phyloP scores from a whole-genome alignment of 2,888 invertebrate species.

The Heterodera filipjevi region DNA sequence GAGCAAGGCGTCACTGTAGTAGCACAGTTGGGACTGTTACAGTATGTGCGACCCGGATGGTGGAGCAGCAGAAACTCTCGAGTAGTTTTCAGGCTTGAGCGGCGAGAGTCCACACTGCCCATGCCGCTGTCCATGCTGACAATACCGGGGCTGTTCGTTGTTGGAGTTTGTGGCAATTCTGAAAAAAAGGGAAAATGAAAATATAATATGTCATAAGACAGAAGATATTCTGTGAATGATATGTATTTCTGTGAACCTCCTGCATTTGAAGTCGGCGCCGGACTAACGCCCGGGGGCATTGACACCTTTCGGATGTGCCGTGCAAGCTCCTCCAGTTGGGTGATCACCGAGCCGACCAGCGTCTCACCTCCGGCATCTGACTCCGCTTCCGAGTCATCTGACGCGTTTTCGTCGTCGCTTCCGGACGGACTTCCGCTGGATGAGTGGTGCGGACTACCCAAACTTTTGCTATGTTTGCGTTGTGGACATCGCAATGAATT shows the following conservation, averaged over 20 bases:
- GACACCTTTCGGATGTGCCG: constrained; percentile 45
- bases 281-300: constrained; percentile 34
- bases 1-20: background rate
- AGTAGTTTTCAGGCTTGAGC: constrained; percentile 44
- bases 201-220: too few species aligned
- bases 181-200: background rate
- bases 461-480: constrained; percentile 27
- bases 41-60: background rate
- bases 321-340: constrained; percentile 57
- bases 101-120: constrained; percentile 28
- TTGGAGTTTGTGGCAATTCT: background rate
- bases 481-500: constrained; percentile 5
- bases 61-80: constrained; percentile 40
- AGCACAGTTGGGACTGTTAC: background rate
- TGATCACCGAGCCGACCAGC: constrained; percentile 57
- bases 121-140: constrained; percentile 18
- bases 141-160: constrained; percentile 13
- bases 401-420: constrained; percentile 29
- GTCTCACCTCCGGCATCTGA: constrained; percentile 43
- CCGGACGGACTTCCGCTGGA: constrained; percentile 12
- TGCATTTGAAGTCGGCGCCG: constrained; percentile 18
- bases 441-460: constrained; percentile 10
- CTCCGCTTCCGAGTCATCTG: constrained; percentile 24
- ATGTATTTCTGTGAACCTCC: background rate
- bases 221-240: too few species aligned